Percentiles rank a stretch among this genome's conserved stretches.
Conservation (phyloP, 2,888 invertebrate species). For the Dolomedes plantarius region DNA sequence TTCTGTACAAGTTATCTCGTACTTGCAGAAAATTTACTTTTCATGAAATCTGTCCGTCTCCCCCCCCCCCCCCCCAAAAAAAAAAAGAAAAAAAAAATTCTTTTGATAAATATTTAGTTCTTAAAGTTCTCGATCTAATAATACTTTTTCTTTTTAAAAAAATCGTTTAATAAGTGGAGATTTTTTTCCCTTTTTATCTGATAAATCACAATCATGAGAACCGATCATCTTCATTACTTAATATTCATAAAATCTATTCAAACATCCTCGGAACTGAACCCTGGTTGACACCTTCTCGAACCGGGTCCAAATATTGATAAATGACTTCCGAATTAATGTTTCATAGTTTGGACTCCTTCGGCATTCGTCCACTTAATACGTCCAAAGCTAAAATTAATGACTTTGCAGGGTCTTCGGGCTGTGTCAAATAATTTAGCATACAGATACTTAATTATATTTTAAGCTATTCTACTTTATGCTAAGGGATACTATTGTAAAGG, state of each 20-base stretch:
- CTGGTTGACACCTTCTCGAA: slow-evolving; percentile 25
- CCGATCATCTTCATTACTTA: not conserved
- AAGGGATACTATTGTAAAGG: not conserved
- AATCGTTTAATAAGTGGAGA: too few relatives aligned
- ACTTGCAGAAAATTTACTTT: too few relatives aligned
- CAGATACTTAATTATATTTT: slow-evolving; percentile 63
- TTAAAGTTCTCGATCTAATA: too few relatives aligned
- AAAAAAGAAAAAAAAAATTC: too few relatives aligned
- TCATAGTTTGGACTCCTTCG: slow-evolving; percentile 32
- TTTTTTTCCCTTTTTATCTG: not conserved
- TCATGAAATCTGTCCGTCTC: too few relatives aligned
- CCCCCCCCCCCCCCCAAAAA: too few relatives aligned
- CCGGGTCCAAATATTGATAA: slow-evolving; percentile 33
- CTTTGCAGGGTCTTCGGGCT: slow-evolving; percentile 50
- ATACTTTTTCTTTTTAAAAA: too few relatives aligned
- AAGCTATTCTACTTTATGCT: slow-evolving; percentile 40
- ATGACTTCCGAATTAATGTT: slow-evolving; percentile 49
- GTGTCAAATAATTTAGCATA: slow-evolving; percentile 65
- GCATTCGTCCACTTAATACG: slow-evolving; percentile 55
- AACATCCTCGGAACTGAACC: not conserved
- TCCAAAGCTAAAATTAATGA: slow-evolving; percentile 66
- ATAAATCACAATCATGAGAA: not conserved
- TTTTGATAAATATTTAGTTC: too few relatives aligned
- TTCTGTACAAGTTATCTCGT: too few relatives aligned
- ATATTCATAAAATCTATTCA: slow-evolving; percentile 27